Percentiles rank a stretch among this genome's conserved stretches.
Evolutionary conservation across 2,113 vertebrate species (phyloP).

Genomic region (Scalopus aquaticus): DNA sequence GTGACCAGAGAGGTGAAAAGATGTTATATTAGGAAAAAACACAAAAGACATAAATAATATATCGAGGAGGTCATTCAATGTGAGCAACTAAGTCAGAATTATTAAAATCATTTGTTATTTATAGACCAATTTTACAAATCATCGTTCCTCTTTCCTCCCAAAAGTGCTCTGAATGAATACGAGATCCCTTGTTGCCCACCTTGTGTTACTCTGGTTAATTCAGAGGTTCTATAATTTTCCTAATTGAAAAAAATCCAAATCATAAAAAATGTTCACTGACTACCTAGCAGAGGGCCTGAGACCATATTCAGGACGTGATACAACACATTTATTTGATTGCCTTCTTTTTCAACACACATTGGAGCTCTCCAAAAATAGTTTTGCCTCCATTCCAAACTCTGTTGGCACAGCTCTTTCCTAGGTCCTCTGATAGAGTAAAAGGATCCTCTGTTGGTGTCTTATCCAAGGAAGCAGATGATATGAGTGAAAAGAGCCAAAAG

Average conservation of each 20-base stretch:
- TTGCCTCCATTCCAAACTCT: slow-evolving; percentile 60
- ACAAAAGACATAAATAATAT: slow-evolving; percentile 78
- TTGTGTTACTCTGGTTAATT: slow-evolving; percentile 76
- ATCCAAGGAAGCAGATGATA: slow-evolving; percentile 44
- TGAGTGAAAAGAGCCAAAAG: slow-evolving; percentile 16
- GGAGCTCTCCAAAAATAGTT: slow-evolving; percentile 53
- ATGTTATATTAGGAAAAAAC: slow-evolving; percentile 65
- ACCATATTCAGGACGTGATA: slow-evolving; percentile 64
- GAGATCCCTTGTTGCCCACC: slow-evolving; percentile 25
- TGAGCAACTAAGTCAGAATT: slow-evolving; percentile 72
- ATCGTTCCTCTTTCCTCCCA: slow-evolving; percentile 67
- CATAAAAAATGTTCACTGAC: slow-evolving; percentile 66
- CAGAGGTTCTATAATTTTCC: slow-evolving; percentile 75
- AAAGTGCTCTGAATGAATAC: slow-evolving; percentile 68
- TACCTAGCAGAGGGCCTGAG: slow-evolving; percentile 67
- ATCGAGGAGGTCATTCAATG: slow-evolving; percentile 66
- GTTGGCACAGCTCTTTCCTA: slow-evolving; percentile 53
- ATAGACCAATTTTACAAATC: slow-evolving; percentile 77
- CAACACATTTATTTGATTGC: slow-evolving; percentile 66
- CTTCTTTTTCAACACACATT: slow-evolving; percentile 10
- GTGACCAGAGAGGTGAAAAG: neutral
- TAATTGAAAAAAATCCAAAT: slow-evolving; percentile 67
- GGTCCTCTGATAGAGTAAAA: slow-evolving; percentile 46
- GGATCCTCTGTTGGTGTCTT: neutral
- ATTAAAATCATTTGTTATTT: slow-evolving; percentile 77